Conservation (phyloP, 2,113 vertebrate species). For the Melanerpes formicivorus region DNA sequence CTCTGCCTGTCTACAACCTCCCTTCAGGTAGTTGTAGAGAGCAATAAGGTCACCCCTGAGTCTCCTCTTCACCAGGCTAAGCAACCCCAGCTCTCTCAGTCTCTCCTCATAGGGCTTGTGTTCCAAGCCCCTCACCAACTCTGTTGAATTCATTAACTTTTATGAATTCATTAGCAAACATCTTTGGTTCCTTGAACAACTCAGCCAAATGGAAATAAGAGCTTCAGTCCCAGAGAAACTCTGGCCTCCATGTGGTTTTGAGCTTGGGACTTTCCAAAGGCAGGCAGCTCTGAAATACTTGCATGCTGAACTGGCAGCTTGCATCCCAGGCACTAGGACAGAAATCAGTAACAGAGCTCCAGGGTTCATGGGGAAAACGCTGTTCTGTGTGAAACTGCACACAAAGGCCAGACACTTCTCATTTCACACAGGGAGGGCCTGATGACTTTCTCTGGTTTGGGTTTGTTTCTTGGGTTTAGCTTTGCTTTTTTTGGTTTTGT, state of each 20-base stretch:
- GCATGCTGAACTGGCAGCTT: rapidly evolving
- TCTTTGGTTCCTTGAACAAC: not conserved
- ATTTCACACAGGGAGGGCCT: not conserved
- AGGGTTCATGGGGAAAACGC: not conserved
- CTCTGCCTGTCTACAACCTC: no score
- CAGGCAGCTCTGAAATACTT: not conserved
- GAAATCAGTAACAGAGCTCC: not conserved
- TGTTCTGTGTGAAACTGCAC: not conserved
- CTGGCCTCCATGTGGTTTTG: not conserved
- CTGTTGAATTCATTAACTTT: no score
- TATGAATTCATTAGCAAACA: not conserved
- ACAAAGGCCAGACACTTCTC: not conserved
- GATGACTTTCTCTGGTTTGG: no score
- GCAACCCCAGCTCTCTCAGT: no score
- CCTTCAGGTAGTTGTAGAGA: no score
- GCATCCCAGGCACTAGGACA: not conserved
- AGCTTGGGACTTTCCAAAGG: not conserved
- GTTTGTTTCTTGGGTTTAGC: no score
- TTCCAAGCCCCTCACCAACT: no score
- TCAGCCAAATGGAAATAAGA: not conserved
- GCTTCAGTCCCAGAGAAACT: not conserved
- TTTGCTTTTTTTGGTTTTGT: not conserved
- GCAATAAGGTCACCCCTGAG: no score
- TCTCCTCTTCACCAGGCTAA: no score
- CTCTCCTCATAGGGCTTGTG: no score